Base-by-base conservation (phyloP, 2,888 invertebrate genomes). In the Siphlonurus alternatus region DNA sequence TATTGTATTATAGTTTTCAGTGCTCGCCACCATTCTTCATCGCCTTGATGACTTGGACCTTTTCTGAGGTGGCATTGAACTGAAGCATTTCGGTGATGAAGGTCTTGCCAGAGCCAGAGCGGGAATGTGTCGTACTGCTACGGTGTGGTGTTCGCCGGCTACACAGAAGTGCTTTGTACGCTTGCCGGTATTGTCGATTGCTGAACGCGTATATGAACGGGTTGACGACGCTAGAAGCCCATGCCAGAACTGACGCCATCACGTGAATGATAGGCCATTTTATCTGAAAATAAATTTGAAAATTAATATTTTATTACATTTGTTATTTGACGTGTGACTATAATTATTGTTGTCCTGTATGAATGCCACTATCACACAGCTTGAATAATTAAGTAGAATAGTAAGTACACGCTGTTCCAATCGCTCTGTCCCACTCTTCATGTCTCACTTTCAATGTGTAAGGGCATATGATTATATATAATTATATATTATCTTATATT, bases 171-270 rank as follows among this genome's bases (percentile, higher is more conserved):
- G 70, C 70, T 18, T 66, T 64, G 67, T 75, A 77, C 0, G 77
- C 77, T 7, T 70, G 82, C 72, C 84, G 77, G 73, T 93, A 93
- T 71, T 91, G 89, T 67, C 89, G 81, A 74, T 93, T 93, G 69
- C 91, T 91, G 5, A 88, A 89, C 2, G 93, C 93, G 76, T 94
- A 94, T 68, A 93, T 91, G 67, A 93, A 81, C 0, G 93, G 93
- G 76, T 94, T 94, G 69, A 93, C 81, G 62, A 93, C 92, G 66
- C 91, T 88, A 0, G 93, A 92, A 0, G 90, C 88, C 91, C 93
- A 94, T 0, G 93, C 91, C 67, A 92, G 78, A 63, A 93, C 84
- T 0, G 92, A 92, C 0, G 91, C 89, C 64, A 91, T 78, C 66
- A 93, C 85, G 73, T 93, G 92, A 0, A 91, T 75, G 76, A 84